Base-by-base conservation (phyloP, 1,140 invertebrate species). In the Drosophila melanica region DNA sequence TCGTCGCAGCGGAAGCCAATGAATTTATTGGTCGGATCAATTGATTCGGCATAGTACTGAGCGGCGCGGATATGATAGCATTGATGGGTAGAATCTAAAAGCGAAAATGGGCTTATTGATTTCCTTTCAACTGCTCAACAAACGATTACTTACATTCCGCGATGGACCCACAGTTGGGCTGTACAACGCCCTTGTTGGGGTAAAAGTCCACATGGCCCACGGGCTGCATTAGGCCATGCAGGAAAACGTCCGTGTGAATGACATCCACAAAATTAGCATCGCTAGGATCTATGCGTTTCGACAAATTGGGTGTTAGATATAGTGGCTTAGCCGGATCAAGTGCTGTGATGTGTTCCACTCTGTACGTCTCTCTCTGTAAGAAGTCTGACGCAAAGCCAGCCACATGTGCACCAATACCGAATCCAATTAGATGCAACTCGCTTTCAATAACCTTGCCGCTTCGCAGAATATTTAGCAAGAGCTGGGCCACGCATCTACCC, bases 261-360 rank as follows among this genome's bases (percentile, higher is more conserved):
- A 79, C 64, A 37, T 79, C 77, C 3, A 79, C 69, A 42, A 79
- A 79, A 0, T 47, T 27, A 3, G 77, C 77, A 65, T 79, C 76
- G 3, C 6, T 48, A 9, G 54, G 3, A 51, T 79, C 76, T 5
- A 79, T 10, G 7, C 64, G 78, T 2, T 41, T 8, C 0, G 3
- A 9, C 0, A 9, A 4, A 37, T 75, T 37, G 2, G 0, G 0
- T 11, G 27, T 41, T 3, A 79, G 14, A 30, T 37, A 79, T 0
- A 58, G 23, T 2, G 64, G 42, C 12, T 79, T 79, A 6, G 76
- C 76, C 20, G 77, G 77, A 75, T 79, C 77, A 0, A 79, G 54
- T 10, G 18, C 77, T 0, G 70, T 79, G 9, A 79, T 79, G 27
- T 45, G 77, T 0, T 23, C 18, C 27, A 70, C 23, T 8, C 3